These are phyloP conservation scores for Oxyura jamaicensis DNA, from an alignment of 2,113 vertebrate genomes.

Conservation along the genomic window DNA sequence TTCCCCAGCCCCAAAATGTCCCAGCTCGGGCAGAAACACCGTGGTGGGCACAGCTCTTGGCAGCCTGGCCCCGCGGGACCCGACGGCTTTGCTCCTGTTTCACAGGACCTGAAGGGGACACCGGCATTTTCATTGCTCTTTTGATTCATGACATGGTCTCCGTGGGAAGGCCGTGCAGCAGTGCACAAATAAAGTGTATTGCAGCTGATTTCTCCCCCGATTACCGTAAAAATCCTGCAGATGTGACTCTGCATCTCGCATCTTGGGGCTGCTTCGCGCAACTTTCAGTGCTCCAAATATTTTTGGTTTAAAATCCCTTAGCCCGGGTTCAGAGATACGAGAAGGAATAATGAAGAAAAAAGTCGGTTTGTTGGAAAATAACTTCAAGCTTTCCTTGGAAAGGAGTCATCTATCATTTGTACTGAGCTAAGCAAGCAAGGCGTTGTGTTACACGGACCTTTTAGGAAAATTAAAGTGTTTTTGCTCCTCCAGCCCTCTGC, in stretches of 20 bases:
- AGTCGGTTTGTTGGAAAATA: not conserved
- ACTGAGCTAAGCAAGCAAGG: not conserved
- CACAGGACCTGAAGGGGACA: not conserved
- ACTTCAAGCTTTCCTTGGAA: slow-evolving; percentile 31
- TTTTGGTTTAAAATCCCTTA: slow-evolving; percentile 11
- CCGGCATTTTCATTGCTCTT: not conserved
- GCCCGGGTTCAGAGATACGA: not conserved
- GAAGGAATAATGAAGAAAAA: slow-evolving; percentile 17
- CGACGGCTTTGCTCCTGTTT: not conserved
- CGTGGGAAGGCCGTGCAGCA: not conserved
- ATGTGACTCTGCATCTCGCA: not conserved
- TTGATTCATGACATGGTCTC: slow-evolving; percentile 17
- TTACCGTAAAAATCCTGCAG: not conserved
- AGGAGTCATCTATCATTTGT: not conserved
- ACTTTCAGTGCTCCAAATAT: not conserved
- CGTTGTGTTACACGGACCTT: not conserved
- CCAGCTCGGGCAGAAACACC: not conserved
- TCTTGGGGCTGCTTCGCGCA: not conserved
- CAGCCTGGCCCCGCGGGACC: not conserved
- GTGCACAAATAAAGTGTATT: slow-evolving; percentile 1
- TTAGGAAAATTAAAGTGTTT: slow-evolving; percentile 32
- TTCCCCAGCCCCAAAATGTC: rapidly evolving
- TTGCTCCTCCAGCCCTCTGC: not conserved
- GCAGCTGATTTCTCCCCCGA: not conserved
- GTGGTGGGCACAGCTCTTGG: not conserved